phyloP scores from a whole-genome alignment of 2,888 invertebrate genomes.

The Chymomyza procnemis region DNA sequence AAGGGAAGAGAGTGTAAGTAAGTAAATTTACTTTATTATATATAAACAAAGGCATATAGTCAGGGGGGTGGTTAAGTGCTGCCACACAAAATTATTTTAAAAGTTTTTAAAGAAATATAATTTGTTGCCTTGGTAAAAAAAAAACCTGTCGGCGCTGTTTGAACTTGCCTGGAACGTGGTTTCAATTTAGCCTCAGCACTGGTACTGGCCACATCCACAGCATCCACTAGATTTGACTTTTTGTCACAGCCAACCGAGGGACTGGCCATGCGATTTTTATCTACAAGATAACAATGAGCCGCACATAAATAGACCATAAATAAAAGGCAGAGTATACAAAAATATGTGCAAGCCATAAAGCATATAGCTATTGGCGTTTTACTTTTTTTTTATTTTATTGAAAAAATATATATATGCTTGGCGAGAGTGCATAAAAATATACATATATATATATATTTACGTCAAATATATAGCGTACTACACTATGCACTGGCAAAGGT shows the following conservation, averaged over 20 bases:
- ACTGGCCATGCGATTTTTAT: constrained; percentile 77
- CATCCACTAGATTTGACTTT: constrained; percentile 71
- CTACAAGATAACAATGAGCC: constrained; percentile 50
- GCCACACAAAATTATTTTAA: too few relatives aligned
- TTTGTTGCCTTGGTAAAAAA: too few relatives aligned
- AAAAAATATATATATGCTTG: background rate
- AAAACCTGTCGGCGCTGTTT: background rate
- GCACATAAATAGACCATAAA: background rate
- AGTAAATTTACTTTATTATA: background rate
- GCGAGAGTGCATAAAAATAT: background rate
- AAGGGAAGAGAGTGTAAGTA: background rate
- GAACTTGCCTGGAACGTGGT: constrained; percentile 81
- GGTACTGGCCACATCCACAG: constrained; percentile 73
- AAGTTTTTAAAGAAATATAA: too few relatives aligned
- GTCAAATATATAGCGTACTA: background rate
- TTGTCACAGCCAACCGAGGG: constrained; percentile 76
- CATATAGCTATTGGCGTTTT: background rate
- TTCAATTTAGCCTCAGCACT: constrained; percentile 80
- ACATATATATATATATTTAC: background rate
- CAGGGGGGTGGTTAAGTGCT: too few relatives aligned
- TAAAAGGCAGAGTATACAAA: background rate
- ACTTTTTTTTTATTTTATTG: background rate
- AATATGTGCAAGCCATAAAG: background rate
- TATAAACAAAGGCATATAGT: too few relatives aligned
- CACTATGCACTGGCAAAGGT: background rate